Evolutionary conservation across 2,113 vertebrate genomes (phyloP).

Genomic region (Xyliphius kryptos): DNA sequence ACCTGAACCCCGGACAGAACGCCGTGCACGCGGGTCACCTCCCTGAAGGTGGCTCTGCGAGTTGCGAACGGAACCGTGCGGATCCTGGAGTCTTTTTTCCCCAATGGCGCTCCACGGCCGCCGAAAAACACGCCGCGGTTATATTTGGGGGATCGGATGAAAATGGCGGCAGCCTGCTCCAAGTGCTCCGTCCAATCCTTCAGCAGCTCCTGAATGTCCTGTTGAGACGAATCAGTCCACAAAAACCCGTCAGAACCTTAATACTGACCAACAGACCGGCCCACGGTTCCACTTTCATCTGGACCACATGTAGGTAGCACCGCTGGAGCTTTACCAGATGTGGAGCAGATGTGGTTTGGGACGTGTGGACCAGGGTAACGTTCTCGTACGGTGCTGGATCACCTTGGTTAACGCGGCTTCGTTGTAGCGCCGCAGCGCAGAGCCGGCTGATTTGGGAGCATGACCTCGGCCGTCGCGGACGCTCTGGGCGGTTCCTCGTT

Average conservation of each 20-base stretch:
- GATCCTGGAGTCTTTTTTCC: constrained; percentile 69
- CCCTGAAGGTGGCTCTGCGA: constrained; percentile 82
- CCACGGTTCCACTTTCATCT: background rate
- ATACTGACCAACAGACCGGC: background rate
- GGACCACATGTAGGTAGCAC: no score
- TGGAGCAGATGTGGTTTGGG: no score
- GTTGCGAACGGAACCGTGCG: constrained; percentile 78
- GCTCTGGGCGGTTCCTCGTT: constrained; percentile 80
- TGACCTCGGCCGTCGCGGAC: constrained; percentile 71
- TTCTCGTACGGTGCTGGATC: constrained; percentile 10
- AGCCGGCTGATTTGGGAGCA: constrained; percentile 77
- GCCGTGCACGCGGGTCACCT: constrained; percentile 73
- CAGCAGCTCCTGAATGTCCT: constrained; percentile 90
- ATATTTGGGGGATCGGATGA: constrained; percentile 73
- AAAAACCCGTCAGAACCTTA: background rate
- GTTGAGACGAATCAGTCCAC: constrained; percentile 4
- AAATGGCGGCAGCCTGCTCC: constrained; percentile 70
- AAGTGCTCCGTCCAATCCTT: constrained; percentile 73
- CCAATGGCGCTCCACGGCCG: constrained; percentile 63
- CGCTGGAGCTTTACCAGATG: no score
- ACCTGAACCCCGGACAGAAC: constrained; percentile 74
- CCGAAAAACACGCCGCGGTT: constrained; percentile 74
- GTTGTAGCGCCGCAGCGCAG: constrained; percentile 82
- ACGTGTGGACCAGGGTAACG: no score
- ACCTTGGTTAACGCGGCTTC: constrained; percentile 79